Percentiles rank a stretch among this genome's conserved stretches.
phyloP scores from a whole-genome alignment of 2,888 invertebrate species.

The Anarsia innoxiella region DNA sequence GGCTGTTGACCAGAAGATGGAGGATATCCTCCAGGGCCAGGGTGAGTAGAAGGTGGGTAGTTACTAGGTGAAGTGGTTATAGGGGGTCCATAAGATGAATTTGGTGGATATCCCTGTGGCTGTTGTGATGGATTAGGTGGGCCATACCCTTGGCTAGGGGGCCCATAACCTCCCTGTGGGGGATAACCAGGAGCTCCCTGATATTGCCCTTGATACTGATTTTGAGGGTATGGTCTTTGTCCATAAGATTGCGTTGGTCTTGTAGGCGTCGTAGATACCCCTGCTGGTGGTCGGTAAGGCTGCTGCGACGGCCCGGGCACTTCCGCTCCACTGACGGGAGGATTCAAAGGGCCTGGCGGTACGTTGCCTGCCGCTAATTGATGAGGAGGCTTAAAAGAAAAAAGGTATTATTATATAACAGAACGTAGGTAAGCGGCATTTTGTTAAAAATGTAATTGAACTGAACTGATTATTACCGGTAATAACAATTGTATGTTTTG shows the following conservation, averaged over 20 bases:
- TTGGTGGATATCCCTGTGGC: constrained; percentile 80
- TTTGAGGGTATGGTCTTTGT: constrained; percentile 80
- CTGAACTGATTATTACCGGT: too few species aligned
- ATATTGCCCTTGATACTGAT: constrained; percentile 78
- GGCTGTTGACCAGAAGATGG: constrained; percentile 64
- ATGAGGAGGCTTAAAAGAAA: constrained; percentile 69
- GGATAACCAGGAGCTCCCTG: constrained; percentile 77
- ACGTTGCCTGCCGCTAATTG: constrained; percentile 71
- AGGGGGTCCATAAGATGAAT: constrained; percentile 77
- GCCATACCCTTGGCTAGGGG: constrained; percentile 78
- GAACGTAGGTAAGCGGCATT: neutral
- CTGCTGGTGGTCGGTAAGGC: constrained; percentile 65
- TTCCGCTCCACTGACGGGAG: constrained; percentile 53
- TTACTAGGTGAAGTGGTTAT: constrained; percentile 75
- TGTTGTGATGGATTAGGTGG: constrained; percentile 77
- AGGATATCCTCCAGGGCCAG: constrained; percentile 62
- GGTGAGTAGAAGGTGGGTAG: constrained; percentile 72
- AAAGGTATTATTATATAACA: constrained; percentile 2
- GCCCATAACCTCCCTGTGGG: constrained; percentile 80
- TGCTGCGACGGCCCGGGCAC: constrained; percentile 59
- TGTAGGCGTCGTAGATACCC: constrained; percentile 71
- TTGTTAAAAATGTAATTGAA: too few species aligned
- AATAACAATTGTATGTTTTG: constrained; percentile 93
- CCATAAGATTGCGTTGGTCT: constrained; percentile 81
- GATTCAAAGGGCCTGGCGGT: constrained; percentile 55